Conservation (phyloP, 2,113 vertebrate genomes). For the Tachycineta bicolor region DNA sequence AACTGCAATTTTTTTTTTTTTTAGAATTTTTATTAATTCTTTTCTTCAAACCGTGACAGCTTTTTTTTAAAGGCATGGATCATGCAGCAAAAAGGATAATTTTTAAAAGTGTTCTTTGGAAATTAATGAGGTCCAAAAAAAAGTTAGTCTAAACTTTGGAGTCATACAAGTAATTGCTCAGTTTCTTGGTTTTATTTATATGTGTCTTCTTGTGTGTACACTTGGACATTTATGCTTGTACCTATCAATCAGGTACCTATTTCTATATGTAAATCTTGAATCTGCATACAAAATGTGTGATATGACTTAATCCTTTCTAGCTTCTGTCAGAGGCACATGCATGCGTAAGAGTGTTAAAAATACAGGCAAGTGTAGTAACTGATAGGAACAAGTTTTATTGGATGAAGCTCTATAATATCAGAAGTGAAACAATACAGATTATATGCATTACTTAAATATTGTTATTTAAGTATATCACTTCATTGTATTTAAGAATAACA, state of each 20-base stretch:
- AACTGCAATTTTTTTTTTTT: neutral
- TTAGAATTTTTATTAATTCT: neutral
- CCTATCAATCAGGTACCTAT: neutral
- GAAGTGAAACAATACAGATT: neutral
- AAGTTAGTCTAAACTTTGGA: neutral
- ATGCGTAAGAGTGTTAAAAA: neutral
- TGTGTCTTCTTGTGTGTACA: neutral
- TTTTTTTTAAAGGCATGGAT: neutral
- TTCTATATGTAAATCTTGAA: neutral
- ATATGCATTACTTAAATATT: neutral
- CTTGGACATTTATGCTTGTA: neutral
- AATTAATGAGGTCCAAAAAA: neutral
- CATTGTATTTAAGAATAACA: neutral
- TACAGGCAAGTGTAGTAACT: neutral
- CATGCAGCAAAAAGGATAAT: neutral
- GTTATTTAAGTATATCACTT: neutral
- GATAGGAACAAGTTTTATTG: neutral
- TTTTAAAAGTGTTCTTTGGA: neutral
- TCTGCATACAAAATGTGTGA: neutral
- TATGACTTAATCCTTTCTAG: neutral
- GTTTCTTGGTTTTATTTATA: neutral
- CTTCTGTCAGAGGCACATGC: neutral
- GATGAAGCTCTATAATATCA: neutral
- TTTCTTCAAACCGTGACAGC: neutral
- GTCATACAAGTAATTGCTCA: neutral